Evolutionary conservation across 2,797 vertebrate species (phyloP).

Genomic region (Erethizon dorsatum): DNA sequence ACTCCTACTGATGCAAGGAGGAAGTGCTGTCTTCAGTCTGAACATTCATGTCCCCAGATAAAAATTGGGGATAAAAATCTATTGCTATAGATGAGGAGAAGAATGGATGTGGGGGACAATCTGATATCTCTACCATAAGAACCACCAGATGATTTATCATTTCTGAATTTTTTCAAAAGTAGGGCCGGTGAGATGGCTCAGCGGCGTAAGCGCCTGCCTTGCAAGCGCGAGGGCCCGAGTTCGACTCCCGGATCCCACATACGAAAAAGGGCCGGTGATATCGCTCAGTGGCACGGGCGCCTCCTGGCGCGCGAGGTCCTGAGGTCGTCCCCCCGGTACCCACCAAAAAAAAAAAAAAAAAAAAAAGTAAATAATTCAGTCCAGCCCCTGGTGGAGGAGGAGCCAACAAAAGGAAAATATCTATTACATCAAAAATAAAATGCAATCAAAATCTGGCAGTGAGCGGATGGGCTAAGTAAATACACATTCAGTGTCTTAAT

Average conservation of each 20-base stretch:
- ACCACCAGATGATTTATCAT: neutral
- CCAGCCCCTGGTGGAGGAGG: neutral
- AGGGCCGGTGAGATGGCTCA: too few relatives aligned
- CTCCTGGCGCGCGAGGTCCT: too few relatives aligned
- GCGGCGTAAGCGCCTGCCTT: too few relatives aligned
- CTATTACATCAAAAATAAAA: neutral
- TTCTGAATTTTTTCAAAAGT: slow-evolving; percentile 37
- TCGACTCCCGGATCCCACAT: too few relatives aligned
- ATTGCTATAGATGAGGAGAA: neutral
- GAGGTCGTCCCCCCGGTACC: too few relatives aligned
- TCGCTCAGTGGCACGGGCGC: too few relatives aligned
- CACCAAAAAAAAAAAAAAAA: slow-evolving; percentile 39
- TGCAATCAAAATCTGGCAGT: slow-evolving; percentile 6
- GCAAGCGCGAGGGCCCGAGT: too few relatives aligned
- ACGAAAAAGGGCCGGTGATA: too few relatives aligned
- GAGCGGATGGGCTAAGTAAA: slow-evolving; percentile 63
- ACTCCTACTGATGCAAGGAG: neutral
- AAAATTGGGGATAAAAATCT: neutral
- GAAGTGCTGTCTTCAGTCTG: slow-evolving; percentile 6
- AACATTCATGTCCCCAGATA: neutral
- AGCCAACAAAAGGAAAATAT: slow-evolving; percentile 23
- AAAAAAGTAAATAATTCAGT: slow-evolving; percentile 40
- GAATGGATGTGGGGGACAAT: neutral
- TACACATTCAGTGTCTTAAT: neutral
- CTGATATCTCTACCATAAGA: neutral